phyloP scores from a whole-genome alignment of 2,888 invertebrate species.

The Scrobipalpa atriplicella region DNA sequence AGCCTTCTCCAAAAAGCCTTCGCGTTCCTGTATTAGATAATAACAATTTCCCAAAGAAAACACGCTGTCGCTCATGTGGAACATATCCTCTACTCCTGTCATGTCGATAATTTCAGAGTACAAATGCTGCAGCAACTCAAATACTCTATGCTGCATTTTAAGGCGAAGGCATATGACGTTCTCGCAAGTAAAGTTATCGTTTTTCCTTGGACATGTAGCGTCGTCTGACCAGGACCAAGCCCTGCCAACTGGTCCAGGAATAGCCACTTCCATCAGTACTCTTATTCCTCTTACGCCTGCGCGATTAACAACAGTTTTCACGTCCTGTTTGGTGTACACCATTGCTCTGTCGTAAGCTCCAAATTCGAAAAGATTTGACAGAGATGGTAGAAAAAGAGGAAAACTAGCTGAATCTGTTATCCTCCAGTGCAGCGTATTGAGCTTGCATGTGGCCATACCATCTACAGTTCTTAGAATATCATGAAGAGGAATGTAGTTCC shows the following conservation, averaged over 20 bases:
- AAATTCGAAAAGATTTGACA: constrained; percentile 88
- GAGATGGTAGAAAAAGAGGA: constrained; percentile 87
- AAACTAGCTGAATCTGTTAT: constrained; percentile 95
- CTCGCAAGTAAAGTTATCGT: constrained; percentile 74
- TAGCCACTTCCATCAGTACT: constrained; percentile 93
- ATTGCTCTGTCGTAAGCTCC: constrained; percentile 91
- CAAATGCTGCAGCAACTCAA: constrained; percentile 86
- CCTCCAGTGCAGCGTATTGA: constrained; percentile 97
- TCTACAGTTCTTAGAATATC: constrained; percentile 88
- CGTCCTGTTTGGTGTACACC: constrained; percentile 86
- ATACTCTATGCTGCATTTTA: constrained; percentile 87
- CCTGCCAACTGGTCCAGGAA: constrained; percentile 92
- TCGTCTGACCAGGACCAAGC: constrained; percentile 91
- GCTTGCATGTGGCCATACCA: constrained; percentile 93
- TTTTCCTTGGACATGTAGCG: constrained; percentile 61
- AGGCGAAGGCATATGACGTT: constrained; percentile 90
- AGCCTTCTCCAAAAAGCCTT: constrained; percentile 86
- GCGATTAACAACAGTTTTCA: constrained; percentile 87
- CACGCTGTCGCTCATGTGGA: constrained; percentile 90
- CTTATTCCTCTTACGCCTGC: constrained; percentile 91
- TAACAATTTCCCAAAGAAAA: constrained; percentile 87
- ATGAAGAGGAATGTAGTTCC: constrained; percentile 91
- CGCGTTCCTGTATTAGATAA: constrained; percentile 87
- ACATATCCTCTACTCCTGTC: constrained; percentile 88
- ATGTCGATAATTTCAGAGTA: constrained; percentile 87